A percentile compares a stretch with the other conserved stretches of the same genome.
Evolutionary conservation across 2,113 vertebrate genomes (phyloP).

Genomic region (Galeopterus variegatus): DNA sequence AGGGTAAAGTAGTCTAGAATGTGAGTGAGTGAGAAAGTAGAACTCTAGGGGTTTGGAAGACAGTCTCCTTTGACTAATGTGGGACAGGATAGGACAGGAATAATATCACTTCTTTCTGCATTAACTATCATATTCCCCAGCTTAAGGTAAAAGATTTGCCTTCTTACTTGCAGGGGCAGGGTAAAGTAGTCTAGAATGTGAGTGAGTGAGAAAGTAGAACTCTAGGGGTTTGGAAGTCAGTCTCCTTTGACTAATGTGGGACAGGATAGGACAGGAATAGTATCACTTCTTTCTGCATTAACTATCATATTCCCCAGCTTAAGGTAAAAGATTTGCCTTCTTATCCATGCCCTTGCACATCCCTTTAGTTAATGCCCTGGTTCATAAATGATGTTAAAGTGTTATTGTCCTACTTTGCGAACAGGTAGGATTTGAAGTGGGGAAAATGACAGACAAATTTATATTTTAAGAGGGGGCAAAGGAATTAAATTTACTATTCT

Average conservation of each 20-base stretch:
- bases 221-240: neutral
- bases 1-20: neutral
- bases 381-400: neutral
- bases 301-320: neutral
- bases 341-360: neutral
- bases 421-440: neutral
- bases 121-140: neutral
- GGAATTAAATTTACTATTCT: neutral
- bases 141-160: neutral
- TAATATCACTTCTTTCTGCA: neutral
- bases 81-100: neutral
- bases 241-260: too few relatives aligned
- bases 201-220: neutral
- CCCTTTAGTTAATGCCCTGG: neutral
- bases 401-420: conserved; percentile 8
- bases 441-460: neutral
- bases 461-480: neutral
- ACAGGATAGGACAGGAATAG: neutral
- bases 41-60: neutral
- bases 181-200: neutral
- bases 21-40: neutral
- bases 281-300: neutral
- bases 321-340: neutral
- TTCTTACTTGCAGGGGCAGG: neutral
- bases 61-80: neutral